Conservation (phyloP, 2,113 vertebrate genomes). For the Pseudopipra pipra region DNA sequence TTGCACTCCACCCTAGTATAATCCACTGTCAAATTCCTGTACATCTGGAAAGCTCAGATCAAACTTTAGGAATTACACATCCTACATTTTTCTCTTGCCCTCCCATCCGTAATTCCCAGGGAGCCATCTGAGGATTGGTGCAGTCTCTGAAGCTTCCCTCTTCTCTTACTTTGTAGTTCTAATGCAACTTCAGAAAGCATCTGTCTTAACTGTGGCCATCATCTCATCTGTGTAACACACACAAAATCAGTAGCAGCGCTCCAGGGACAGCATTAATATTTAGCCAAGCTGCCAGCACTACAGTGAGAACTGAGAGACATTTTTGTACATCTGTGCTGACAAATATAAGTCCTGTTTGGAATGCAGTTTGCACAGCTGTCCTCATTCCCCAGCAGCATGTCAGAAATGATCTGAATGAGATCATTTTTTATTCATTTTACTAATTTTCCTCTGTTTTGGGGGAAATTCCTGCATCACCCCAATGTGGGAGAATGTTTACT, state of each 20-base stretch:
- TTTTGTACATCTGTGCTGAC: constrained; percentile 15
- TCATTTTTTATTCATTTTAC: background rate
- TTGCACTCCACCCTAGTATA: background rate
- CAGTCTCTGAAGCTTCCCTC: background rate
- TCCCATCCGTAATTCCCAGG: background rate
- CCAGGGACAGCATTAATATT: background rate
- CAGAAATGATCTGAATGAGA: background rate
- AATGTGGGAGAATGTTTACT: background rate
- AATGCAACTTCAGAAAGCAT: background rate
- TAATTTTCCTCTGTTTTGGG: background rate
- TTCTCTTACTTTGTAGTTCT: background rate
- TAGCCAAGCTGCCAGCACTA: constrained; percentile 1
- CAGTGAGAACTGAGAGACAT: background rate
- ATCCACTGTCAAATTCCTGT: background rate
- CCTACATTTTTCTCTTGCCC: background rate
- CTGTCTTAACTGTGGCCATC: background rate
- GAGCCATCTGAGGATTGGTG: background rate
- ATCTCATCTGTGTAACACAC: background rate
- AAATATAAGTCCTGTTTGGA: constrained; percentile 2
- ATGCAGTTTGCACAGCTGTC: constrained; percentile 26
- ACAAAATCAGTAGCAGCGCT: background rate
- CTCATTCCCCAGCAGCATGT: background rate
- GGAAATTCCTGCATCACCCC: background rate
- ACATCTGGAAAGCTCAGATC: background rate
- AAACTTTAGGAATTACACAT: background rate